Evolutionary conservation across 2,113 vertebrate species (phyloP), one percentile per base, ranked within the genome.

Genomic region (Tetrax tetrax): DNA sequence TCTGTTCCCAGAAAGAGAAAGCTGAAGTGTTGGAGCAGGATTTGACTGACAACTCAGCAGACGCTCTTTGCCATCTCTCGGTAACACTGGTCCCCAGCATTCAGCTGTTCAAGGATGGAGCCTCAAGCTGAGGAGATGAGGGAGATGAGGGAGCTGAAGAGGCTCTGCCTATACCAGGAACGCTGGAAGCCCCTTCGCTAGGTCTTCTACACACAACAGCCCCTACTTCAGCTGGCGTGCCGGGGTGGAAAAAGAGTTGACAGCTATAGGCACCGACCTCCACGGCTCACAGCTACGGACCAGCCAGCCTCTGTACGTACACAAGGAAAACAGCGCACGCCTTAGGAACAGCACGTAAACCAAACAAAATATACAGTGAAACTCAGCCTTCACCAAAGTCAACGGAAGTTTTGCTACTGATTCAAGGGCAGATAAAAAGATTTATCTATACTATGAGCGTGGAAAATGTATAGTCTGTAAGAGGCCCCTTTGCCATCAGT

Each of bases 111-210:
- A 38, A 38, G 38, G 27, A n/a, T 14, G 29, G 7, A 19, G 5
- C 21, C 38, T 38, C 35, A 56, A 66, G 35, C 35, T 24, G 14
- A 56, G 51, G 17, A n/a, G 48, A 51, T 7, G 53, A 56, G 4
- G 1, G 6, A 87, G 31, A 48, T 12, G 38, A 78, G 21, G 45
- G 28, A 78, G 27, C 33, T 10, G 2, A 7, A 51, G 19, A 68
- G 14, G 37, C 8, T 38, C 69, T 38, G n/a, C 23, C 17, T 4
- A 31, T 18, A 9, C 27, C 5, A 1, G 56, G n/a, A n/a, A 25
- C 1, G 0, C 41, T n/a, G 23, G 47, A 82, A 61, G 24, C 9
- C 17, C 9, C 17, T 5, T 4, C 1, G 0, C 25, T 21, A 20
- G 5, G 38, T 28, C 51, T 24, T 33, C 5, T 13, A 22, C 13